Percentiles rank a stretch among this genome's conserved stretches.
These are phyloP conservation scores for Nasonia oneida DNA, from an alignment of 2,888 invertebrate species.

Conservation along the genomic window DNA sequence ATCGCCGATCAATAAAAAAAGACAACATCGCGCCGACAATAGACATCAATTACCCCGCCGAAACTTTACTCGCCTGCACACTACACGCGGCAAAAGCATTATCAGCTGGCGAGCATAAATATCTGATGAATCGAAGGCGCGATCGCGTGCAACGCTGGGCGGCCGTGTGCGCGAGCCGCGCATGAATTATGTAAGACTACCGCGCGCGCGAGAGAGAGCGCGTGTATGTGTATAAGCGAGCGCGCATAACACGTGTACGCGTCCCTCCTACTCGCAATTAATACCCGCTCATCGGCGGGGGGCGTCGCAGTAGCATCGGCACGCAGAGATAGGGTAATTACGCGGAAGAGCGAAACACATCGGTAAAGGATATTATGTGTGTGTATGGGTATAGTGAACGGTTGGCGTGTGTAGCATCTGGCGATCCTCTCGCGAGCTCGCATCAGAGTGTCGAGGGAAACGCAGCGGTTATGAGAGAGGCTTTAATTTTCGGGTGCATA, in stretches of 20 bases:
- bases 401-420: background rate
- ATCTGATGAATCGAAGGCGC: constrained; percentile 44
- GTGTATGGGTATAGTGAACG: background rate
- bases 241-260: background rate
- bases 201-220: background rate
- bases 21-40: background rate
- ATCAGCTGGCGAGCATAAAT: constrained; percentile 23
- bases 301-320: background rate
- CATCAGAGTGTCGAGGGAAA: background rate
- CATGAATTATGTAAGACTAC: constrained; percentile 50
- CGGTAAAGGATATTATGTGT: background rate
- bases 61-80: background rate
- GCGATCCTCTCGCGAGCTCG: background rate
- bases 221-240: background rate
- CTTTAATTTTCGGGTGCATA: background rate
- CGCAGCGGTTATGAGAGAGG: background rate
- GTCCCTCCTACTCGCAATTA: constrained; percentile 24
- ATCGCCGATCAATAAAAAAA: background rate
- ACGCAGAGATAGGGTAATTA: constrained; percentile 5
- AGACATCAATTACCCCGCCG: background rate
- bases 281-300: constrained; percentile 17
- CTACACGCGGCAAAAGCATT: background rate
- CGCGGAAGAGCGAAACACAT: background rate
- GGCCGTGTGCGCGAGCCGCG: background rate
- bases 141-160: constrained; percentile 26